These are phyloP conservation scores for Rachycentron canadum DNA, from an alignment of 2,797 vertebrate species.

Conservation along the genomic window DNA sequence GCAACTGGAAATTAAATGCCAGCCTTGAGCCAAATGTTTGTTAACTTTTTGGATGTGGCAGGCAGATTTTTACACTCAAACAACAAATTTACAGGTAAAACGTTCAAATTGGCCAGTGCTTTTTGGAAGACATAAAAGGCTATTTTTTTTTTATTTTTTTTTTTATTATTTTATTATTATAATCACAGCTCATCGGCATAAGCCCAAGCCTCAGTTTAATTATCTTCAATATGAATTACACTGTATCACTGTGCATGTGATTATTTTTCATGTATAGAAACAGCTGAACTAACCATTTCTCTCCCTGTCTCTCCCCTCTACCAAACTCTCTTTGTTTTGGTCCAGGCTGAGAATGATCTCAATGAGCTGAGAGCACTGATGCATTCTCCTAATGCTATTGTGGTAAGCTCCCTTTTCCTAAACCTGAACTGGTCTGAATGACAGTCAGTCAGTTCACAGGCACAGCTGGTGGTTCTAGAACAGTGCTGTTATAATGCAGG, in stretches of 20 bases:
- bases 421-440: conserved; percentile 66
- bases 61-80: not conserved
- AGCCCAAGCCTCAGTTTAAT: not conserved
- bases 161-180: not conserved
- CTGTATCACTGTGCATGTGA: conserved; percentile 33
- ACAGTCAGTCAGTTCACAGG: conserved; percentile 42
- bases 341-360: conserved; percentile 99
- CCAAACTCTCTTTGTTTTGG: conserved; percentile 77
- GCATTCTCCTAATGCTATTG: conserved; percentile 99
- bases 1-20: conserved; percentile 13
- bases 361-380: conserved; percentile 99
- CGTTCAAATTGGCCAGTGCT: not conserved
- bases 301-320: conserved; percentile 67
- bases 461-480: conserved; percentile 74
- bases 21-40: conserved; percentile 11
- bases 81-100: not conserved
- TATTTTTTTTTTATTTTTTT: no score
- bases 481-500: conserved; percentile 16
- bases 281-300: conserved; percentile 85
- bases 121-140: not conserved
- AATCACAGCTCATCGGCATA: not conserved
- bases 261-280: conserved; percentile 59
- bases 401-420: conserved; percentile 90
- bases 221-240: conserved; percentile 7
- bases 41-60: conserved; percentile 11